Conservation (phyloP, 2,888 invertebrate species). For the Cosmopolites sordidus region DNA sequence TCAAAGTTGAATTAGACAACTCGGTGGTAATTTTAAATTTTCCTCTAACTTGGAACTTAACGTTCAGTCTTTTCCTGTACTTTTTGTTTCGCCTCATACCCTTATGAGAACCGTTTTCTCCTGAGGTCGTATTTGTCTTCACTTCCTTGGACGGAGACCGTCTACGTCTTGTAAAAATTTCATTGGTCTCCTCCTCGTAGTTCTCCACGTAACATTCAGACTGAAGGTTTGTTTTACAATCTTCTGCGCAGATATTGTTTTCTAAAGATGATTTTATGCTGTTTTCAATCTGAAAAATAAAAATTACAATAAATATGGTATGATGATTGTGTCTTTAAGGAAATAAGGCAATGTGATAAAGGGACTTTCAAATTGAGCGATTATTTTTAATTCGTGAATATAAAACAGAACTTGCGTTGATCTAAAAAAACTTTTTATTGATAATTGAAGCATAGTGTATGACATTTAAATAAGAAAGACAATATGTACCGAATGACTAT, state of each 20-base stretch:
- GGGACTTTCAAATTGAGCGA: no score
- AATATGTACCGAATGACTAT: no score
- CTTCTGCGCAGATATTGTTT: slow-evolving; percentile 28
- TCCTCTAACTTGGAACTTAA: slow-evolving; percentile 39
- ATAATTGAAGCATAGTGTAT: no score
- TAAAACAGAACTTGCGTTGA: no score
- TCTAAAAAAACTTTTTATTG: no score
- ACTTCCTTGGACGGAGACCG: background rate
- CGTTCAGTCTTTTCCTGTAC: slow-evolving; percentile 34
- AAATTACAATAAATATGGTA: background rate
- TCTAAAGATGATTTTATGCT: slow-evolving; percentile 29
- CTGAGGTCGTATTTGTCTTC: background rate
- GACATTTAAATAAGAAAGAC: no score
- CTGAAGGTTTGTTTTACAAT: slow-evolving; percentile 27
- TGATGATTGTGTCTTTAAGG: no score
- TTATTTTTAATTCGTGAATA: no score
- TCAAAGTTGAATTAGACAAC: background rate
- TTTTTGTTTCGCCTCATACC: slow-evolving; percentile 24
- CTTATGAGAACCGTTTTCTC: slow-evolving; percentile 27
- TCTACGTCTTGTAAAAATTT: slow-evolving; percentile 32
- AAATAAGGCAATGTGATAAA: no score
- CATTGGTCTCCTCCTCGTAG: slow-evolving; percentile 36
- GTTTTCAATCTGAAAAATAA: slow-evolving; percentile 34
- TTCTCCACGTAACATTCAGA: slow-evolving; percentile 31
- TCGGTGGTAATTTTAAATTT: slow-evolving; percentile 28